A percentile compares a stretch with the other conserved stretches of the same genome.
Conservation (phyloP, 92 coral and sea anemone genomes). For the Parazoanthus atlanticus region DNA sequence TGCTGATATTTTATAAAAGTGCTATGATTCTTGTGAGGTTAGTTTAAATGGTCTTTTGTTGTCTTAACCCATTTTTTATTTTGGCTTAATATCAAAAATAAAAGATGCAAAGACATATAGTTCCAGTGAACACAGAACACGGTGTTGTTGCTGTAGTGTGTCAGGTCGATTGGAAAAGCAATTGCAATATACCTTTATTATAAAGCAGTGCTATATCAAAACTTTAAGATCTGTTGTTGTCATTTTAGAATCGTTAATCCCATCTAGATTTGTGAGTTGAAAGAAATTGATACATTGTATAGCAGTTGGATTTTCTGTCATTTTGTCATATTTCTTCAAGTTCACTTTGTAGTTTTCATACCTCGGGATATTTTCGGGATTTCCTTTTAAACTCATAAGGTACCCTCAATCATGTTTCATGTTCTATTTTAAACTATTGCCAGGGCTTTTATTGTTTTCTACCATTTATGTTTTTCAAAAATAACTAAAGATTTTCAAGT, state of each 20-base stretch:
- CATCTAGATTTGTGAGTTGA: background rate
- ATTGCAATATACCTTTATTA: background rate
- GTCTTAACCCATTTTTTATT: background rate
- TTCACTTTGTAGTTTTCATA: too few species aligned
- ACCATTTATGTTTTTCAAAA: too few species aligned
- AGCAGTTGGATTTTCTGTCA: background rate
- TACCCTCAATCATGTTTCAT: background rate
- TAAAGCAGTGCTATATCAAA: background rate
- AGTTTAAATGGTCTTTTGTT: slow-evolving; percentile 6
- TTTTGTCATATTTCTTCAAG: background rate
- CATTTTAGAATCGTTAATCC: too few species aligned
- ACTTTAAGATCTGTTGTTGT: background rate
- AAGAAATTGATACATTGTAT: background rate
- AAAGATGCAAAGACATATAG: background rate
- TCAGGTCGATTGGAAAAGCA: background rate
- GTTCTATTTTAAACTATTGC: too few species aligned
- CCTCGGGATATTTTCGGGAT: background rate
- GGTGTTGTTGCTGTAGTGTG: background rate
- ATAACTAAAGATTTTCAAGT: background rate
- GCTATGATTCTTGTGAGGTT: background rate
- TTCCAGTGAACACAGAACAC: background rate
- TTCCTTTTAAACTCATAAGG: too few species aligned
- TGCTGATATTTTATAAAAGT: background rate
- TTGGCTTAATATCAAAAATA: slow-evolving; percentile 12
- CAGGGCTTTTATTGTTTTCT: too few species aligned